Evolutionary conservation across 2,113 vertebrate species (phyloP), one percentile per base, ranked within the genome.

Genomic region (Scomber colias): DNA sequence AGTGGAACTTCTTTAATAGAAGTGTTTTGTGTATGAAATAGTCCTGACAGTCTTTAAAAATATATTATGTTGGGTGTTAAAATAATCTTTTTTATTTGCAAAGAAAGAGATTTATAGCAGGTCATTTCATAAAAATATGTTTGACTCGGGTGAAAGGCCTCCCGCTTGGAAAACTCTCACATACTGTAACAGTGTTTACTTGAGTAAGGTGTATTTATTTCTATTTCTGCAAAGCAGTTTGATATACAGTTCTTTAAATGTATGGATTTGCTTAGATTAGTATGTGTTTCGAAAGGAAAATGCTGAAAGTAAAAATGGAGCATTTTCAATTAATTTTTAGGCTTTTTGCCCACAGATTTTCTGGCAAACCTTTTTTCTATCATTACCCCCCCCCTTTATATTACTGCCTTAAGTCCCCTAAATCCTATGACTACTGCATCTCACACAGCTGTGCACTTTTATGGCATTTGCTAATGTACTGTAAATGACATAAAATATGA

Each of bases 401-500:
- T 92, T 86, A 82, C 86, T 81, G 84, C 90, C 82, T 88, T 89
- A 89, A 91, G 89, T 88, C 85, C 75, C 77, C 85, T 90, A 93
- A 94, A 92, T 87, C 87, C 88, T 85, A 63, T 72, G 45, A 91
- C 88, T 77, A 65, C 69, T 81, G 85, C 86, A 83, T 93, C 89
- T 69, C 44, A 54, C 85, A 76, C 93, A 94, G 89, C 91, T 94
- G 93, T 92, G 89, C 87, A 85, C 83, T 94, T 94, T 94, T 92
- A 94, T 75, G 72, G 85, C 90, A 87, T 92, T 92, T 91, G 83
- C 81, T 93, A 93, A 93, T 94, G 90, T 90, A 94, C 89, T 90
- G 89, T 92, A 93, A 93, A 94, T 87, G 84, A 90, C 86, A 94
- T 93, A 93, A 95, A 95, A 94, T 93, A 94, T 84, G 87, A 92